phyloP scores from a whole-genome alignment of 2,888 invertebrate genomes.

The Leucania comma region DNA sequence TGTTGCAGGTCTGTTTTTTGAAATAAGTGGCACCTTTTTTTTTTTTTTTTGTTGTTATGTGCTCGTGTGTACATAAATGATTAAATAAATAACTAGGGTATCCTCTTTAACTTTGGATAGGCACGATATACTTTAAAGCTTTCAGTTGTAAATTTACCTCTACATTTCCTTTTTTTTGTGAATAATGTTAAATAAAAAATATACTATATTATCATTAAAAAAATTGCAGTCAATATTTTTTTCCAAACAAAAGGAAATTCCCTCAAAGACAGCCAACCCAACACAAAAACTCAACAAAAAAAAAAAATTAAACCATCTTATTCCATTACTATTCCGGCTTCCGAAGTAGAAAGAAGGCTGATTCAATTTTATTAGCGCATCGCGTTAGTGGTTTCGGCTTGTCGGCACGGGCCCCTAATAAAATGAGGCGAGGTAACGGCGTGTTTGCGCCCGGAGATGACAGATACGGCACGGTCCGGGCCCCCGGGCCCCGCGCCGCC shows the following conservation, averaged over 20 bases:
- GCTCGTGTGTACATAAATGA: no score
- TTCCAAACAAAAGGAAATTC: conserved; percentile 11
- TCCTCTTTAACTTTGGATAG: no score
- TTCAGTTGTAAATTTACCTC: background rate
- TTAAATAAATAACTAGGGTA: no score
- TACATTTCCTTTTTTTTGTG: background rate
- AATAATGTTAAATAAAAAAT: no score
- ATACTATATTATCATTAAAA: no score
- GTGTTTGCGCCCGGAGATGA: conserved; percentile 87
- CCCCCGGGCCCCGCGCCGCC: conserved; percentile 62
- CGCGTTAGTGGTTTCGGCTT: conserved; percentile 76
- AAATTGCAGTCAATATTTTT: background rate
- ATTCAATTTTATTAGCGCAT: conserved; percentile 78
- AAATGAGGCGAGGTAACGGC: conserved; percentile 87
- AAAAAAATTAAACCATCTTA: conserved; percentile 51
- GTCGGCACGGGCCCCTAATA: conserved; percentile 83
- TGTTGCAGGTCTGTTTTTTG: no score
- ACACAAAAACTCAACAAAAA: conserved; percentile 21
- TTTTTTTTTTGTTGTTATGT: no score
- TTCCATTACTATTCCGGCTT: conserved; percentile 63
- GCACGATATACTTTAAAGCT: background rate
- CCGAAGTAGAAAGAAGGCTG: conserved; percentile 71
- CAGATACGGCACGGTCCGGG: conserved; percentile 86
- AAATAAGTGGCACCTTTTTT: no score
- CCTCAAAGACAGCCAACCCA: background rate